phyloP scores from a whole-genome alignment of 2,113 vertebrate species.

The Phylloscopus trochilus region DNA sequence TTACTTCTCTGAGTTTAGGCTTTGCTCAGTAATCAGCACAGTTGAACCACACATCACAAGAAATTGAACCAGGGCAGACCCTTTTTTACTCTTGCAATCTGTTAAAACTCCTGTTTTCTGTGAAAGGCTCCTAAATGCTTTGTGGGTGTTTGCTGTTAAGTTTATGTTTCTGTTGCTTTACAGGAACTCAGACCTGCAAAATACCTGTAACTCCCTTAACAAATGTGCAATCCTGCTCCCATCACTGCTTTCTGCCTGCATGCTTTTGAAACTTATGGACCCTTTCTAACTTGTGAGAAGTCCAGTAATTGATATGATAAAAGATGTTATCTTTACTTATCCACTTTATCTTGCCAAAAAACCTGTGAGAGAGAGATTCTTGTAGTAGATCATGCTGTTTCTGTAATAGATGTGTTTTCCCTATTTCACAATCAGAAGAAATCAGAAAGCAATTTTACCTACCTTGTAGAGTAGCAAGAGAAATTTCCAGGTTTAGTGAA shows the following conservation, averaged over 20 bases:
- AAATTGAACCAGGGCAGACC: not conserved
- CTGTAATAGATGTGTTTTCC: not conserved
- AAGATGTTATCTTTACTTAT: not conserved
- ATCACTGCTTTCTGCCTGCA: not conserved
- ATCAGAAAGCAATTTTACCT: not conserved
- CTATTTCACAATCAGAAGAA: not conserved
- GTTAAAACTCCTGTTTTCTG: not conserved
- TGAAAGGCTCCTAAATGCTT: not conserved
- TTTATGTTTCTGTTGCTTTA: not conserved
- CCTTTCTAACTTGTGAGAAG: not conserved
- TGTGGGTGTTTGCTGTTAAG: not conserved
- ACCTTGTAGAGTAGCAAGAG: not conserved
- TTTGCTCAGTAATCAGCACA: not conserved
- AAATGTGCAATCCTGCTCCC: not conserved
- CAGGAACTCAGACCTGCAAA: not conserved
- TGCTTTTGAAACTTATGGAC: not conserved
- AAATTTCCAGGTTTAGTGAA: not conserved
- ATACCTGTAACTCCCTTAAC: not conserved
- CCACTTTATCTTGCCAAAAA: not conserved
- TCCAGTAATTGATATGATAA: not conserved
- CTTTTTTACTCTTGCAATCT: not conserved
- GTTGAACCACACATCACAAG: not conserved
- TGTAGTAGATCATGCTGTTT: not conserved
- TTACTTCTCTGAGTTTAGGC: not conserved
- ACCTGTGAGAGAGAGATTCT: not conserved